Evolutionary conservation across 2,113 vertebrate genomes (phyloP).

Genomic region (Neotragus moschatus): DNA sequence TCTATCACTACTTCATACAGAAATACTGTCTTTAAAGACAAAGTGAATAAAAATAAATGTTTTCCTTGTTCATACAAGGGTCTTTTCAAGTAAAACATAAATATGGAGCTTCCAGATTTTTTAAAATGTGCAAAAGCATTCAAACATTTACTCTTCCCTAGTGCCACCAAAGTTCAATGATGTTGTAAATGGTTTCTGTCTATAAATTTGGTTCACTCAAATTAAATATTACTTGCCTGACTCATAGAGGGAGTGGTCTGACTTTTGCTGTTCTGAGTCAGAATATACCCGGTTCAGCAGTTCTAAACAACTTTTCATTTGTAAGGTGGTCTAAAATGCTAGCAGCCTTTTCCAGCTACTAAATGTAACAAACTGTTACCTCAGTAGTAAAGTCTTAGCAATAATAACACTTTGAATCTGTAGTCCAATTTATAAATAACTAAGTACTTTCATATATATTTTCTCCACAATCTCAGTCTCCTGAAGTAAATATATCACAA

Average conservation of each 20-base stretch:
- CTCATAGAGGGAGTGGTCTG: slow-evolving; percentile 78
- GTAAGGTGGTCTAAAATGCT: slow-evolving; percentile 68
- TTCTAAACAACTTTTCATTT: slow-evolving; percentile 75
- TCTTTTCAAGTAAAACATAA: slow-evolving; percentile 12
- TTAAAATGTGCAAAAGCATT: slow-evolving; percentile 2
- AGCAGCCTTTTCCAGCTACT: slow-evolving; percentile 63
- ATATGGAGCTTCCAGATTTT: background rate
- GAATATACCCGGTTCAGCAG: slow-evolving; percentile 68
- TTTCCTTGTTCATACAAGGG: background rate
- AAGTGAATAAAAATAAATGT: slow-evolving; percentile 16
- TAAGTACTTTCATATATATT: slow-evolving; percentile 19
- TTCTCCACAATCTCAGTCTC: slow-evolving; percentile 34
- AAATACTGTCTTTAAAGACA: slow-evolving; percentile 16
- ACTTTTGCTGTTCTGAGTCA: slow-evolving; percentile 84
- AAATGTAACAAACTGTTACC: slow-evolving; percentile 42
- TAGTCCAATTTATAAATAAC: slow-evolving; percentile 57
- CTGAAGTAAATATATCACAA: slow-evolving; percentile 27
- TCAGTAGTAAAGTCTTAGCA: background rate
- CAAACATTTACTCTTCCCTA: slow-evolving; percentile 39
- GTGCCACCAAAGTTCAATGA: slow-evolving; percentile 39
- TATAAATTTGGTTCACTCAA: slow-evolving; percentile 61
- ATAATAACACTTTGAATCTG: slow-evolving; percentile 14
- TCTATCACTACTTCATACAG: background rate
- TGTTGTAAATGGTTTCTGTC: slow-evolving; percentile 49
- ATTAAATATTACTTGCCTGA: slow-evolving; percentile 78